These are phyloP conservation scores for Equus quagga DNA, from an alignment of 2,113 vertebrate genomes.

Conservation along the genomic window DNA sequence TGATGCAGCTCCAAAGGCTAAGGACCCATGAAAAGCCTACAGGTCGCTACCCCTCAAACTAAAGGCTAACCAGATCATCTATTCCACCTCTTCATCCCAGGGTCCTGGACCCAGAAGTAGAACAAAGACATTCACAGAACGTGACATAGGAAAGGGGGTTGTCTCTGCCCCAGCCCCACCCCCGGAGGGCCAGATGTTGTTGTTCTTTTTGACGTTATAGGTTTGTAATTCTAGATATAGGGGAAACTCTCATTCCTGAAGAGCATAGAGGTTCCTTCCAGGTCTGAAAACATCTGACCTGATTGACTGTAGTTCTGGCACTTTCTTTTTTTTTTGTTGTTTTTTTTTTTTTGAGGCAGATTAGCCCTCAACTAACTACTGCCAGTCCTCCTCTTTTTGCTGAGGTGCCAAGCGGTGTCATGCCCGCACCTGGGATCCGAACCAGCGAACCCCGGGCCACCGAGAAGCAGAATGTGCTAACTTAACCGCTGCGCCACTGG, in stretches of 20 bases:
- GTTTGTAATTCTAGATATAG: neutral
- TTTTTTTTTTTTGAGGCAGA: too few relatives aligned
- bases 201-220: neutral
- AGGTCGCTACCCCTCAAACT: neutral
- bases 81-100: neutral
- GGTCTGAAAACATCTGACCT: neutral
- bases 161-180: neutral
- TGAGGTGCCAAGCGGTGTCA: too few relatives aligned
- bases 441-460: too few relatives aligned
- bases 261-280: neutral
- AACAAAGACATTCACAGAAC: neutral
- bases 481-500: too few relatives aligned
- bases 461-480: too few relatives aligned
- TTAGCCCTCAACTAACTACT: too few relatives aligned
- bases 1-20: neutral
- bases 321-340: neutral
- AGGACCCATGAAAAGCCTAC: neutral
- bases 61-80: neutral
- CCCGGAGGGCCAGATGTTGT: neutral
- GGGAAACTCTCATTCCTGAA: neutral
- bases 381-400: too few relatives aligned
- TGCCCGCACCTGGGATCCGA: too few relatives aligned
- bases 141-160: accelerated
- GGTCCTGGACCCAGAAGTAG: neutral
- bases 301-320: neutral